Conservation (phyloP, 2,888 invertebrate species). For the Lydus trimaculatus region DNA sequence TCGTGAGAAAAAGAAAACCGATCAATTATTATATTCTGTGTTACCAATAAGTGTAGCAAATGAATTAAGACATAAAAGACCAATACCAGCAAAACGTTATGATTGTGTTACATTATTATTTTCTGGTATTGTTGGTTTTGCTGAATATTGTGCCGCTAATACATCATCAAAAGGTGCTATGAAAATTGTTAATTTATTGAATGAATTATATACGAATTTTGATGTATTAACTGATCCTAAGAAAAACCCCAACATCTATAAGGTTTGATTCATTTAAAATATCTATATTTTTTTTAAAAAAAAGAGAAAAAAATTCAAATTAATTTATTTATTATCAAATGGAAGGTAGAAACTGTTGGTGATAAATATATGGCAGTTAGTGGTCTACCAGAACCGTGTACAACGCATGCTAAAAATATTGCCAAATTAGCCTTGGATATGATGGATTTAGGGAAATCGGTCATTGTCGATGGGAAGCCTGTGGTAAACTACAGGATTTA, state of each 20-base stretch:
- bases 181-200: conserved; percentile 94
- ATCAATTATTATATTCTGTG: conserved; percentile 94
- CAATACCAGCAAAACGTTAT: conserved; percentile 88
- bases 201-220: conserved; percentile 92
- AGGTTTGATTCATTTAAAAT: too few species aligned
- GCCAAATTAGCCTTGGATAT: conserved; percentile 90
- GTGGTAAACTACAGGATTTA: conserved; percentile 69
- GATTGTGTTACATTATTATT: conserved; percentile 92
- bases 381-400: conserved; percentile 90
- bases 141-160: conserved; percentile 87
- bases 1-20: conserved; percentile 94
- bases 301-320: too few species aligned
- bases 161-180: conserved; percentile 93
- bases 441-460: conserved; percentile 91
- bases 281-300: too few species aligned
- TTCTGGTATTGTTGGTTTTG: conserved; percentile 93
- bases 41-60: conserved; percentile 94
- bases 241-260: conserved; percentile 92
- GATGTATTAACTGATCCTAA: conserved; percentile 93
- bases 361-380: conserved; percentile 99
- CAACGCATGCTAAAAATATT: conserved; percentile 90
- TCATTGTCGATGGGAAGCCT: conserved; percentile 85
- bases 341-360: conserved; percentile 94
- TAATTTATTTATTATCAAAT: background rate
- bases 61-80: conserved; percentile 89